These are phyloP conservation scores for Orchesella cincta DNA, from an alignment of 1,140 invertebrate species.

Conservation along the genomic window DNA sequence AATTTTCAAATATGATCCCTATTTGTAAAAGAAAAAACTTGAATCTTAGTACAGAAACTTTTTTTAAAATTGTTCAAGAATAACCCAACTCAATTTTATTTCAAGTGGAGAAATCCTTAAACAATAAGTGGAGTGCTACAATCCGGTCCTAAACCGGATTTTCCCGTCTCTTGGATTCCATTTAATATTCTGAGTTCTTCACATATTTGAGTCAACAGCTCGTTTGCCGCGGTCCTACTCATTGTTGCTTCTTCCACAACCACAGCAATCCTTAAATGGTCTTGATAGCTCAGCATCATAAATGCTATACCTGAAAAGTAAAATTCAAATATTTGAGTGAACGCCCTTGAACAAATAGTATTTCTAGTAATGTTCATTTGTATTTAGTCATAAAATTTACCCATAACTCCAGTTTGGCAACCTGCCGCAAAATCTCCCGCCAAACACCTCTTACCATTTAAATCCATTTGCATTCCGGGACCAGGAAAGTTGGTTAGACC, in stretches of 20 bases:
- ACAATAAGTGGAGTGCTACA: too few relatives aligned
- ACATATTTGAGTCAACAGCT: too few relatives aligned
- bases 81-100: too few relatives aligned
- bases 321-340: background rate
- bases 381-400: background rate
- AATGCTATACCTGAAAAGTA: background rate
- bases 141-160: too few relatives aligned
- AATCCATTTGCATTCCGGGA: background rate
- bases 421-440: background rate
- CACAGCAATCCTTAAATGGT: background rate
- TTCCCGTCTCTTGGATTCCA: too few relatives aligned
- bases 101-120: too few relatives aligned
- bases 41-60: too few relatives aligned
- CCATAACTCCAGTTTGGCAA: background rate
- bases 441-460: background rate
- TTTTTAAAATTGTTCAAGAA: too few relatives aligned
- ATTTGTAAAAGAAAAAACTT: too few relatives aligned
- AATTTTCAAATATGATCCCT: too few relatives aligned
- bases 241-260: background rate
- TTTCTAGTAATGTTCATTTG: background rate
- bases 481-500: slow-evolving; percentile 10
- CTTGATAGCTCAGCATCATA: slow-evolving; percentile 6
- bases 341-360: background rate
- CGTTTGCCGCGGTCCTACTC: background rate
- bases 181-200: too few relatives aligned